A percentile compares a stretch with the other conserved stretches of the same genome.
Evolutionary conservation across 2,888 invertebrate genomes (phyloP).

Genomic region (Eupithecia abbreviata): DNA sequence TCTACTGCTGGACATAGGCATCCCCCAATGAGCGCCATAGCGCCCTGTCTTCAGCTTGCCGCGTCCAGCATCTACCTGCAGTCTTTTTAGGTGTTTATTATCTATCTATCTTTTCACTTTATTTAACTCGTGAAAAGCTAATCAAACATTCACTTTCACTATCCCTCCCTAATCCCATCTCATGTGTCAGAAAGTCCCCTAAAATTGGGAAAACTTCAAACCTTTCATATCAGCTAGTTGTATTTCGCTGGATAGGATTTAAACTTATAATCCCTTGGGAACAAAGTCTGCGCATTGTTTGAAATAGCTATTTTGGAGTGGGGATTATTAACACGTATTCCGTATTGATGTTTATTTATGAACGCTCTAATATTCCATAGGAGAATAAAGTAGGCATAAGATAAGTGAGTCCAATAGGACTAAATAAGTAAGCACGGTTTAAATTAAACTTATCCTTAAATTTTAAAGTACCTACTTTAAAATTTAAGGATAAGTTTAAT

Average conservation of each 20-base stretch:
- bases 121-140: not conserved
- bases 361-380: not conserved
- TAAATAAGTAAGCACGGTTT: no score
- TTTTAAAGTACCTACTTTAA: no score
- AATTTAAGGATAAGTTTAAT: no score
- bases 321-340: not conserved
- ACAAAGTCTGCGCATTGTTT: constrained; percentile 19
- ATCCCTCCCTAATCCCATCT: not conserved
- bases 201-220: constrained; percentile 16
- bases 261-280: constrained; percentile 24
- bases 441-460: no score
- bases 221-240: constrained; percentile 23
- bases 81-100: no score
- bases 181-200: constrained; percentile 5
- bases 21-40: no score
- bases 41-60: no score
- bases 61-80: no score
- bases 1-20: no score
- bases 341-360: not conserved
- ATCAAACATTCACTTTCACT: not conserved
- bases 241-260: constrained; percentile 18
- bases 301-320: constrained; percentile 6
- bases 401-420: no score
- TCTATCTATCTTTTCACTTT: no score
- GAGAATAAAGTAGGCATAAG: not conserved